Percentiles rank a stretch among this genome's conserved stretches.
phyloP scores from a whole-genome alignment of 2,113 vertebrate species.

The Carettochelys insculpta region DNA sequence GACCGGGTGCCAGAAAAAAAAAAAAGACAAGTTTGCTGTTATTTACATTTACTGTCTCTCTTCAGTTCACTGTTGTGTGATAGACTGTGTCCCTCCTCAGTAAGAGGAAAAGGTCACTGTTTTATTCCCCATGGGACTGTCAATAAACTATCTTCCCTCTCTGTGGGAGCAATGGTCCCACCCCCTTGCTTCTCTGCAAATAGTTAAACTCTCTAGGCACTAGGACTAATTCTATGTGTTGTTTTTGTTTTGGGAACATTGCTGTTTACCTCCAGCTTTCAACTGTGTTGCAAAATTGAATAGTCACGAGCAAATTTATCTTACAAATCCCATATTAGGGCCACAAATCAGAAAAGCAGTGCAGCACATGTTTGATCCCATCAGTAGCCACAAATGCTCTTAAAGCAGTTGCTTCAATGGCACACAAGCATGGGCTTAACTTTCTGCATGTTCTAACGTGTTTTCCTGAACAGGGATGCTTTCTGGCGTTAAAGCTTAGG shows the following conservation, averaged over 20 bases:
- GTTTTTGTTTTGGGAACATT: not conserved
- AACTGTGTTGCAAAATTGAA: not conserved
- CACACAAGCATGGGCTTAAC: not conserved
- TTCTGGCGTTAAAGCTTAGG: not conserved
- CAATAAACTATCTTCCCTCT: not conserved
- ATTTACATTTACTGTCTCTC: not conserved
- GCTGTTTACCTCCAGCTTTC: not conserved
- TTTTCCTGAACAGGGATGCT: not conserved
- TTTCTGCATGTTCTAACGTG: not conserved
- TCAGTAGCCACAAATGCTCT: not conserved
- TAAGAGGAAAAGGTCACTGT: not conserved
- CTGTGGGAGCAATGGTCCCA: not conserved
- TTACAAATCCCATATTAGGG: not conserved
- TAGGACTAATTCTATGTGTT: not conserved
- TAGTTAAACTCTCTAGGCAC: not conserved
- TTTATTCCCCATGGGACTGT: not conserved
- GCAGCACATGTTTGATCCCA: not conserved
- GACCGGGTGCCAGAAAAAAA: not conserved
- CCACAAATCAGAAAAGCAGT: not conserved
- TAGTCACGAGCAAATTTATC: not conserved
- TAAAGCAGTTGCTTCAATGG: not conserved
- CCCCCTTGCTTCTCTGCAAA: not conserved
- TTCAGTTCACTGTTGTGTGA: not conserved
- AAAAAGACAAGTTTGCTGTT: not conserved
- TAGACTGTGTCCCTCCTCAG: not conserved